Evolutionary conservation across 2,113 vertebrate species (phyloP).

Genomic region (Acrocephalus arundinaceus): DNA sequence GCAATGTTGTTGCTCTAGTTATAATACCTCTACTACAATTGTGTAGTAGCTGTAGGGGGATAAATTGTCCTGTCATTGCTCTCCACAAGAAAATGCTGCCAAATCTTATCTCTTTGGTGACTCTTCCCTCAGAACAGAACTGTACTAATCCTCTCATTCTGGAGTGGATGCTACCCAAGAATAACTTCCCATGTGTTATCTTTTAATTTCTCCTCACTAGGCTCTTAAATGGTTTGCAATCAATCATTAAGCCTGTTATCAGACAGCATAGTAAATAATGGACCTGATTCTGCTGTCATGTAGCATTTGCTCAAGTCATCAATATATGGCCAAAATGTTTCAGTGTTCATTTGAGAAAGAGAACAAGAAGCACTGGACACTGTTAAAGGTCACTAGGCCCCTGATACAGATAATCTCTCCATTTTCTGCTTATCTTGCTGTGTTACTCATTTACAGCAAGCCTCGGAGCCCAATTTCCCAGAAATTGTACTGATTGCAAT

Average conservation of each 20-base stretch:
- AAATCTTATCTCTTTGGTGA: not conserved
- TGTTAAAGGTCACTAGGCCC: not conserved
- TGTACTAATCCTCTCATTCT: not conserved
- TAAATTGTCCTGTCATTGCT: not conserved
- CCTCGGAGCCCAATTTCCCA: constrained; percentile 86
- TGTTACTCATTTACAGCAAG: constrained; percentile 81
- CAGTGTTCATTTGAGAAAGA: not conserved
- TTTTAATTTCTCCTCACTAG: not conserved
- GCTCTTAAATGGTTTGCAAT: not conserved
- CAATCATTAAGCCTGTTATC: not conserved
- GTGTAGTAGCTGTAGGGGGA: not conserved
- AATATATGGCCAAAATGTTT: not conserved
- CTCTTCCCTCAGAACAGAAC: not conserved
- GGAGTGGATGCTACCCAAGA: not conserved
- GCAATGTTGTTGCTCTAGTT: not conserved
- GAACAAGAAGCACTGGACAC: not conserved
- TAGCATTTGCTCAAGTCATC: not conserved
- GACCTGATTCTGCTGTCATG: not conserved
- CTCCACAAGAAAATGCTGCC: not conserved
- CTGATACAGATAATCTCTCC: not conserved
- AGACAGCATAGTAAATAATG: not conserved
- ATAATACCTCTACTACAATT: not conserved
- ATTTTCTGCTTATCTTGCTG: not conserved
- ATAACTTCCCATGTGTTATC: not conserved
- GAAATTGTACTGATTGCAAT: constrained; percentile 92